Evolutionary conservation across 2,888 invertebrate species (phyloP).

Genomic region (Fragum fragum): DNA sequence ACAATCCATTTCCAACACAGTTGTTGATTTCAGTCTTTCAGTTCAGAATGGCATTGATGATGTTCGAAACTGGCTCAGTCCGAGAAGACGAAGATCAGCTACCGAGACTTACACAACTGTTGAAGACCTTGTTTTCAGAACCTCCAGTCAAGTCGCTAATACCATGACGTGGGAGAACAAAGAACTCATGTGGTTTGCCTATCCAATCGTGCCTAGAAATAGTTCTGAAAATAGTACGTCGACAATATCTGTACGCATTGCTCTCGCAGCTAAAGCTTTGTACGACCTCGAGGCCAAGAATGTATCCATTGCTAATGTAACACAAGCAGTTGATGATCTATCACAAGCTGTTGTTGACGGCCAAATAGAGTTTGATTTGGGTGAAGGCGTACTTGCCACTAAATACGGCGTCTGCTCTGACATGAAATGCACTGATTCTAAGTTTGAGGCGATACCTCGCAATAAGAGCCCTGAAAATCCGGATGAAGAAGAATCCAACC

Average conservation of each 20-base stretch:
- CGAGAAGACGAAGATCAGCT: neutral
- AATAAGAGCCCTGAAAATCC: neutral
- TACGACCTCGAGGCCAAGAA: neutral
- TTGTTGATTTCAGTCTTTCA: neutral
- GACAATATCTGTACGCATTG: neutral
- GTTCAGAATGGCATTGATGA: neutral
- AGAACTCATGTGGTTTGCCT: constrained; percentile 18
- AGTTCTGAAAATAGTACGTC: neutral
- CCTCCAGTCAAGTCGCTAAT: neutral
- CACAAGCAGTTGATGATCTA: neutral
- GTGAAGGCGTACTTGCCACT: neutral
- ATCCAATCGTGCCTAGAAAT: neutral
- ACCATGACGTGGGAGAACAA: neutral
- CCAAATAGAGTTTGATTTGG: neutral
- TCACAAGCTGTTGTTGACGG: neutral
- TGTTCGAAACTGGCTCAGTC: neutral
- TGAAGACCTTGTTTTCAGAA: neutral
- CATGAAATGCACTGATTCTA: neutral
- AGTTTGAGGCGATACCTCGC: neutral
- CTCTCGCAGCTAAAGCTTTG: neutral
- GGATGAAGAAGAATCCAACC: neutral
- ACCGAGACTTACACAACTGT: neutral
- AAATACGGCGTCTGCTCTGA: neutral
- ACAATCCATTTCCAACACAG: neutral
- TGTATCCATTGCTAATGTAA: neutral